phyloP scores from a whole-genome alignment of 2,888 invertebrate genomes.

The Ashinkailepas kermadecensis region DNA sequence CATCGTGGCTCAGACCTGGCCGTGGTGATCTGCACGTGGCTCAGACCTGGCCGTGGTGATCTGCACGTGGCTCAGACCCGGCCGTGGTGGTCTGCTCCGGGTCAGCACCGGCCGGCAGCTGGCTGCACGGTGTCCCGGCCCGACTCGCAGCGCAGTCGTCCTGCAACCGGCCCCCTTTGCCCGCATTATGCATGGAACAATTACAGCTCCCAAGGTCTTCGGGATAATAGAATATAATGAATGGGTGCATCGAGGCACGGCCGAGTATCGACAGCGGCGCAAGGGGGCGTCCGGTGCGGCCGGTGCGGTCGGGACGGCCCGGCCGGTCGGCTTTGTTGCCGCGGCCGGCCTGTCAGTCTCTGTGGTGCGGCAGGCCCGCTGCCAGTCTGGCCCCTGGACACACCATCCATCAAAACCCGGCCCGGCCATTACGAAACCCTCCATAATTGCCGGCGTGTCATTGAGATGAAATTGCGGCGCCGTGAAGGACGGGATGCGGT shows the following conservation, averaged over 20 bases:
- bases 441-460: slow-evolving; percentile 1
- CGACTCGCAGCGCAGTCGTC: background rate
- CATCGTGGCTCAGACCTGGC: too few relatives aligned
- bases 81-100: too few relatives aligned
- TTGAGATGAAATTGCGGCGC: background rate
- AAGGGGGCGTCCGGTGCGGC: too few relatives aligned
- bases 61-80: too few relatives aligned
- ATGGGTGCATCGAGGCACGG: background rate
- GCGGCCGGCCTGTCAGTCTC: too few relatives aligned
- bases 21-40: too few relatives aligned
- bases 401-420: background rate
- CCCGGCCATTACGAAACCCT: background rate
- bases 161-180: slow-evolving; percentile 2
- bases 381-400: background rate
- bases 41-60: too few relatives aligned
- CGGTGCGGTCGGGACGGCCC: too few relatives aligned
- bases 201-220: slow-evolving; percentile 12
- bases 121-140: too few relatives aligned
- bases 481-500: background rate
- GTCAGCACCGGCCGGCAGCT: too few relatives aligned
- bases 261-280: background rate
- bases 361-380: background rate
- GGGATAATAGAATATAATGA: slow-evolving; percentile 20
- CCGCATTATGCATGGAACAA: slow-evolving; percentile 16
- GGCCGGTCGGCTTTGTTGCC: too few relatives aligned